Conservation (phyloP, 2,797 vertebrate species). For the Poeciliopsis paucimaculata region DNA sequence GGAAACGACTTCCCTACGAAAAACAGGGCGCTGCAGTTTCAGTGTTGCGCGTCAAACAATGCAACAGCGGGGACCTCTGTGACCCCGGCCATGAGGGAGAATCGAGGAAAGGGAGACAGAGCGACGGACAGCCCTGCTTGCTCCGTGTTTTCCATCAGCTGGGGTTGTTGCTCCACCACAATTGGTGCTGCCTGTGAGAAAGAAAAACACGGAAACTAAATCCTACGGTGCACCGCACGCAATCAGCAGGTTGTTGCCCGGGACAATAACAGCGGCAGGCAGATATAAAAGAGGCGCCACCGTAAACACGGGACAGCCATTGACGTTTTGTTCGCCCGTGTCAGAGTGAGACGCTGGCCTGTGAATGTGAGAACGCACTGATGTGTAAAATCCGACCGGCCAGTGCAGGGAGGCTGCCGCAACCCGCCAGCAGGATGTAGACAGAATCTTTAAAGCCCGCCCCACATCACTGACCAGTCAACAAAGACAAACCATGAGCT, state of each 20-base stretch:
- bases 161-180: background rate
- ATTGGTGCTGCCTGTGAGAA: background rate
- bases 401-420: too few relatives aligned
- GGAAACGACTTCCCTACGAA: background rate
- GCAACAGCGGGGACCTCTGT: background rate
- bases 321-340: too few relatives aligned
- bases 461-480: background rate
- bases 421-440: background rate
- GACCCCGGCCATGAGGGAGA: background rate
- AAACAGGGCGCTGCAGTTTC: background rate
- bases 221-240: background rate
- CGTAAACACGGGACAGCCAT: background rate
- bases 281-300: background rate
- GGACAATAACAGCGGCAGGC: background rate
- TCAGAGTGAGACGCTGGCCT: too few relatives aligned
- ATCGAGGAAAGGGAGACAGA: background rate
- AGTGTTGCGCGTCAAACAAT: background rate
- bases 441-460: background rate
- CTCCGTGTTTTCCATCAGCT: background rate
- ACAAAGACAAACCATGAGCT: background rate
- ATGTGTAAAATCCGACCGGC: too few relatives aligned
- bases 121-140: background rate
- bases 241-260: background rate
- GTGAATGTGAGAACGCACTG: too few relatives aligned
- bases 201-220: background rate